Conservation (phyloP, 2,797 vertebrate genomes). For the Sarcoramphus papa region DNA sequence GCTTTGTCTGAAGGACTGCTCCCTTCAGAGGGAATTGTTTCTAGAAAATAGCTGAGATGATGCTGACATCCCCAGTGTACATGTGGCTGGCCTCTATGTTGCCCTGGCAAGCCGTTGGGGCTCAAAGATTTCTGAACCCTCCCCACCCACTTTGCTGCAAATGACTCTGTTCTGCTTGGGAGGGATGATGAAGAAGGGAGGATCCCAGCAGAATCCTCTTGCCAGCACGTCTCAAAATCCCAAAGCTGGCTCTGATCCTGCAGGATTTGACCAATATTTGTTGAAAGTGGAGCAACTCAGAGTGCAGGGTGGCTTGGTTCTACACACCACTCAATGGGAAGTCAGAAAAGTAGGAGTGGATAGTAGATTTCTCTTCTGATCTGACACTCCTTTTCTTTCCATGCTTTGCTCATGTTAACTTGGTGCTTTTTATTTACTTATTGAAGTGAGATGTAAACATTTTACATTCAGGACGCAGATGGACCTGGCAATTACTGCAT, state of each 20-base stretch:
- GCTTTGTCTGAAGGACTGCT: conserved; percentile 31
- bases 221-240: not conserved
- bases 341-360: not conserved
- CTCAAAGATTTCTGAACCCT: conserved; percentile 17
- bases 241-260: conserved; percentile 15
- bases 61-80: not conserved
- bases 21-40: conserved; percentile 45
- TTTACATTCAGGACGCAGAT: conserved; percentile 1
- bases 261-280: not conserved
- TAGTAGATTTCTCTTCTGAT: not conserved
- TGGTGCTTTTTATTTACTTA: not conserved
- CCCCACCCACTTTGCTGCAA: conserved; percentile 42
- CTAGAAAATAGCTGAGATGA: conserved; percentile 37
- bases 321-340: not conserved
- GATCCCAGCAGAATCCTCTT: not conserved
- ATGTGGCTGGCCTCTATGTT: not conserved
- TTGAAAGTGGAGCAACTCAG: not conserved
- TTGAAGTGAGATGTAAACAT: not conserved
- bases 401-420: not conserved
- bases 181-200: conserved; percentile 48
- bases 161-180: conserved; percentile 48
- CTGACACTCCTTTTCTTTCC: not conserved
- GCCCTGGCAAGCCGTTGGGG: not conserved
- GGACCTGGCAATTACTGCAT: not conserved
- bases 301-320: not conserved